These are phyloP conservation scores for Cyphomyrus plagiostoma DNA, from an alignment of 2,113 vertebrate species.

Conservation along the genomic window DNA sequence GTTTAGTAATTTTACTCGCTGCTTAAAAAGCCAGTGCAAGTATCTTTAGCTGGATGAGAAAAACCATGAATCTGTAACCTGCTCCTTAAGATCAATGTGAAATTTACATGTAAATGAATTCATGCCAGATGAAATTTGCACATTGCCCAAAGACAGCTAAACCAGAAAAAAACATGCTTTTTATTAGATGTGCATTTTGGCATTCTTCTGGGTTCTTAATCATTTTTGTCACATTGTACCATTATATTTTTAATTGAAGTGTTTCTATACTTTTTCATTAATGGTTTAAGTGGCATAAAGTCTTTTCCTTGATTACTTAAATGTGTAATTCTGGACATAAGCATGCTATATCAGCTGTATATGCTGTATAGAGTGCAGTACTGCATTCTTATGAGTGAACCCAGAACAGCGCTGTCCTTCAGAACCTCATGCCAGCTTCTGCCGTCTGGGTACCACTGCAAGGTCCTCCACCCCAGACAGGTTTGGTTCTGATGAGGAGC, in stretches of 20 bases:
- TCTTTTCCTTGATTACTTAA: not conserved
- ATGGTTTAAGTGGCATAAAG: not conserved
- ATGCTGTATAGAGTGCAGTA: not conserved
- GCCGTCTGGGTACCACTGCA: not conserved
- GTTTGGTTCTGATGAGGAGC: not conserved
- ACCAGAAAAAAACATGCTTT: not conserved
- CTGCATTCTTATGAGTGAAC: not conserved
- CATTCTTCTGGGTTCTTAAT: not conserved
- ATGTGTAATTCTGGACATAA: not conserved
- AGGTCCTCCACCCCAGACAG: not conserved
- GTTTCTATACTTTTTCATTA: not conserved
- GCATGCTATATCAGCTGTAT: not conserved
- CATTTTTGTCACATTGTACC: not conserved
- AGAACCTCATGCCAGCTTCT: not conserved
- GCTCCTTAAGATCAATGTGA: not conserved
- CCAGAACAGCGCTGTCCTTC: not conserved
- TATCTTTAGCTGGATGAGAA: not conserved
- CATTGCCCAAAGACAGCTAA: not conserved
- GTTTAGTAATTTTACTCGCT: not conserved
- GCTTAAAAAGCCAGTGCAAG: not conserved
- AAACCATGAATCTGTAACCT: not conserved
- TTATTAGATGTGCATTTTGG: not conserved
- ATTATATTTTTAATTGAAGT: not conserved
- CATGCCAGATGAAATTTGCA: not conserved
- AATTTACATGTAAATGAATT: constrained; percentile 1